Evolutionary conservation across 2,797 vertebrate species (phyloP).

Genomic region (Gymnocypris eckloni): DNA sequence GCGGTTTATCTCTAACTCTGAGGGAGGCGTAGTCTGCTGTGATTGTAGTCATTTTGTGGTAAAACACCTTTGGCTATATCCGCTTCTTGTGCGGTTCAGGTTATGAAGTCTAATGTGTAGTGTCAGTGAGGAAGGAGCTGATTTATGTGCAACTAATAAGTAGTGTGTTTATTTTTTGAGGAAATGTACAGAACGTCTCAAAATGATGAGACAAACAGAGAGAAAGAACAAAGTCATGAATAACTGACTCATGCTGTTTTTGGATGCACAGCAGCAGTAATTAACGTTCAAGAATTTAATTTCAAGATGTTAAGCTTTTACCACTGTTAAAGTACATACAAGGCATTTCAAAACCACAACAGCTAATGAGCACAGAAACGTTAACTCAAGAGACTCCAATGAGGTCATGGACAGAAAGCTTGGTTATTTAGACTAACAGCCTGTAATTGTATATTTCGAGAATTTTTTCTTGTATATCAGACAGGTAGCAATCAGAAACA

Average conservation of each 20-base stretch:
- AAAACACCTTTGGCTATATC: conserved; percentile 59
- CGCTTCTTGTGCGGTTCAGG: conserved; percentile 48
- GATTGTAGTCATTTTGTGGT: conserved; percentile 55
- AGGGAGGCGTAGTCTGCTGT: conserved; percentile 52
- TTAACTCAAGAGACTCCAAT: neutral
- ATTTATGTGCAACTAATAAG: conserved; percentile 62
- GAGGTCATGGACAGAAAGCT: neutral
- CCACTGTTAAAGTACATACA: neutral
- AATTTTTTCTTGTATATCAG: neutral
- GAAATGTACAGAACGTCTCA: conserved; percentile 49
- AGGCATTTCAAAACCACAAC: conserved; percentile 1
- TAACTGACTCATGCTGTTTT: conserved; percentile 28
- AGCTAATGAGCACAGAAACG: neutral
- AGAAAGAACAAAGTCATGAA: conserved; percentile 9
- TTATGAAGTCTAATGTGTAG: conserved; percentile 51
- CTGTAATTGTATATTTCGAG: neutral
- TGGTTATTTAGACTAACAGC: neutral
- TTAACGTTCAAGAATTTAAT: conserved; percentile 6
- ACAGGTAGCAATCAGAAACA: neutral
- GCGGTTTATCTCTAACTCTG: conserved; percentile 59
- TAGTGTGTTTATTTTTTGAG: conserved; percentile 56
- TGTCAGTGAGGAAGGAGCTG: conserved; percentile 39
- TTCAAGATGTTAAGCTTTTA: conserved; percentile 9
- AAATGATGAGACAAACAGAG: conserved; percentile 33
- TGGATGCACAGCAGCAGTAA: conserved; percentile 11